Conservation (phyloP, 2,113 vertebrate genomes). For the Oncorhynchus mykiss region DNA sequence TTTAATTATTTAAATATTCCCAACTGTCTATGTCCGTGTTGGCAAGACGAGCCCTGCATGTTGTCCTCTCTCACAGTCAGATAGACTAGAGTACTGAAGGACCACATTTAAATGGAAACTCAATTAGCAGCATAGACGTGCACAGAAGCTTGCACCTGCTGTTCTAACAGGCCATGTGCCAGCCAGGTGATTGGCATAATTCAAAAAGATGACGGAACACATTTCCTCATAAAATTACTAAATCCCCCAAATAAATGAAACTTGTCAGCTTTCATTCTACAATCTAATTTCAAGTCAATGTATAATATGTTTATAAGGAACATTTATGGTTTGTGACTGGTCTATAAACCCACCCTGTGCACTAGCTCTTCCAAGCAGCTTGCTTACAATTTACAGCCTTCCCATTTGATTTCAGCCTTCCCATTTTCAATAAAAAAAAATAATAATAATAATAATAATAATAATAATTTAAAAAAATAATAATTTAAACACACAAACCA, state of each 20-base stretch:
- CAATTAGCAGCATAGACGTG: conserved; percentile 22
- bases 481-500: no score
- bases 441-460: no score
- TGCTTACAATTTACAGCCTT: neutral
- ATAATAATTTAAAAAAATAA: no score
- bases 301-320: neutral
- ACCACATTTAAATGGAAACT: conserved; percentile 24
- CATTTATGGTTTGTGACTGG: neutral
- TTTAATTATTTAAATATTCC: no score
- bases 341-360: neutral
- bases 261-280: neutral
- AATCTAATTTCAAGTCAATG: neutral
- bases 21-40: neutral
- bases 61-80: conserved; percentile 15
- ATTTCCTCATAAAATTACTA: neutral
- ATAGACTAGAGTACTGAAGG: conserved; percentile 8
- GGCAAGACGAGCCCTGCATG: conserved; percentile 11
- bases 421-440: no score
- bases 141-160: conserved; percentile 6
- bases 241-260: neutral
- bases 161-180: conserved; percentile 14
- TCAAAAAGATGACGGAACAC: conserved; percentile 15
- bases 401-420: neutral
- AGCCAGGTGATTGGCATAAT: conserved; percentile 11
- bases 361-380: neutral